These are phyloP conservation scores for Eriocheir sinensis DNA, from an alignment of 1,140 invertebrate genomes.

Conservation along the genomic window DNA sequence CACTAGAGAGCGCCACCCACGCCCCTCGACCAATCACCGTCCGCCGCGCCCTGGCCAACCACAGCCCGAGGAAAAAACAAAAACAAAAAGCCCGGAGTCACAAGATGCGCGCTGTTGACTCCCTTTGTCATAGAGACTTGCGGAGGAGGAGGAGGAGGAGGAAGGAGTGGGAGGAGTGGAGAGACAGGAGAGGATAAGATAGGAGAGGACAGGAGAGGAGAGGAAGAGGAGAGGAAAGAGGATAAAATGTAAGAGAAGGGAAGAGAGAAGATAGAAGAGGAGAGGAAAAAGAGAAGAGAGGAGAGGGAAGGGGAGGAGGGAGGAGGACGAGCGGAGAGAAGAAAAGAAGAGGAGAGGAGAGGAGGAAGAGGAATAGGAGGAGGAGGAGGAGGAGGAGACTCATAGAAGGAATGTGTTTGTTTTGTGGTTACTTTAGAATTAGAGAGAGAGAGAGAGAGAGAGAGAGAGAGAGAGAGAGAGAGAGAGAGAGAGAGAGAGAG, in stretches of 20 bases:
- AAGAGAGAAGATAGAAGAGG: background rate
- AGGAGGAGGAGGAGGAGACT: no score
- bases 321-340: background rate
- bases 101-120: conserved; percentile 32
- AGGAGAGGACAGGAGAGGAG: background rate
- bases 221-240: background rate
- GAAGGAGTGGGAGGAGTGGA: background rate
- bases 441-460: no score
- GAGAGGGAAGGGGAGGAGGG: conserved; percentile 6
- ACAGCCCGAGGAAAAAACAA: conserved; percentile 48
- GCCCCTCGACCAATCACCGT: conserved; percentile 57
- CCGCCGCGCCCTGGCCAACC: conserved; percentile 57
- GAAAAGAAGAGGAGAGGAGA: no score
- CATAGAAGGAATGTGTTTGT: no score
- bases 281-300: background rate
- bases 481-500: no score
- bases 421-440: no score
- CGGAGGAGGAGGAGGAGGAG: background rate
- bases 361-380: no score
- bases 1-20: conserved; percentile 36
- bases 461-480: no score
- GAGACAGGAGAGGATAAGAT: background rate
- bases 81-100: conserved; percentile 45
- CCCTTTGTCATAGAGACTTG: conserved; percentile 43
- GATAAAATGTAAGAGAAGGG: background rate